Percentiles rank a stretch among this genome's conserved stretches.
These are phyloP conservation scores for Aquatica leii DNA, from an alignment of 2,888 invertebrate species.

Conservation along the genomic window DNA sequence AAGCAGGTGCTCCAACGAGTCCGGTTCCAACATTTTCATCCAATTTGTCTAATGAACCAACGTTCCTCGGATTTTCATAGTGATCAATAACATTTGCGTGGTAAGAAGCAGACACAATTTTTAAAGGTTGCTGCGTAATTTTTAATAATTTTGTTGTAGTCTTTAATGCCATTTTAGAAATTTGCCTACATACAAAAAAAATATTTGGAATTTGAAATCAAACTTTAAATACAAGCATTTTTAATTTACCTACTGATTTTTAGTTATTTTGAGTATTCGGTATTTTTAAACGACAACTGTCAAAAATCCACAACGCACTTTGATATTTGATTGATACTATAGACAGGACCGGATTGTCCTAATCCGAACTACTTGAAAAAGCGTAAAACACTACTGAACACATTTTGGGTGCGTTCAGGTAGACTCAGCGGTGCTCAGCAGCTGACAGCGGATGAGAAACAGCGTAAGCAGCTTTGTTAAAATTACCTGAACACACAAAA, in stretches of 20 bases:
- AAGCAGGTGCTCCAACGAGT: constrained; percentile 98
- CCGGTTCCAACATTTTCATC: constrained; percentile 96
- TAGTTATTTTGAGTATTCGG: too few species aligned
- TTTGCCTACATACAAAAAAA: neutral
- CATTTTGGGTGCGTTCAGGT: too few species aligned
- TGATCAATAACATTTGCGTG: constrained; percentile 93
- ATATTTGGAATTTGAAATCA: neutral
- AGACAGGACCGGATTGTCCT: too few species aligned
- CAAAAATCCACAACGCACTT: too few species aligned
- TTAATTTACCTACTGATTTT: neutral
- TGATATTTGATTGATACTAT: too few species aligned
- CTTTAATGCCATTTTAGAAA: constrained; percentile 53
- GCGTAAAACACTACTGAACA: too few species aligned
- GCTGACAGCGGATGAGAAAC: too few species aligned
- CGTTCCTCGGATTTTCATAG: constrained; percentile 99
- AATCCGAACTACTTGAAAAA: too few species aligned
- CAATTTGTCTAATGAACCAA: constrained; percentile 95
- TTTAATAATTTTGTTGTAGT: constrained; percentile 51
- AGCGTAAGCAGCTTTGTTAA: too few species aligned
- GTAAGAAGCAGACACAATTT: constrained; percentile 65
- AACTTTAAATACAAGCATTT: neutral
- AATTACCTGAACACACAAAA: too few species aligned
- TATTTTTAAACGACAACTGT: neutral
- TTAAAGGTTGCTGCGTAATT: constrained; percentile 47
- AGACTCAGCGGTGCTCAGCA: too few species aligned